Evolutionary conservation across 2,113 vertebrate genomes (phyloP), one percentile per base, ranked within the genome.

Genomic region (Chionomys nivalis): DNA sequence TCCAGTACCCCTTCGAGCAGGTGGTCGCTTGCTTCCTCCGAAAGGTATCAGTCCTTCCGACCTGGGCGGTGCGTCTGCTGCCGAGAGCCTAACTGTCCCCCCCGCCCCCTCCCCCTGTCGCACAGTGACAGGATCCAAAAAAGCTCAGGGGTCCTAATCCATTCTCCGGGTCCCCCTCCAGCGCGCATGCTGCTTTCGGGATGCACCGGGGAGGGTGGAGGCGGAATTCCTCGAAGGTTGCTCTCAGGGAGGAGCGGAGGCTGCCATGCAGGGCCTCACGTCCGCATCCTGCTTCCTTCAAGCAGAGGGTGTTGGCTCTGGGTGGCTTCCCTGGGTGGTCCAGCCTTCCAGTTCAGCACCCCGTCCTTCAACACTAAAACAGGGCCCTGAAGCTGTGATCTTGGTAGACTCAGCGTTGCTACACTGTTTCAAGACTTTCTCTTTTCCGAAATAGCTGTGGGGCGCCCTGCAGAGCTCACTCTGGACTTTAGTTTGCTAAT

Each of bases 1-100:
- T 98, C 97, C 97, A 92, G 83, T 98, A 98, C 90, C 98, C 98
- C 39, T 99, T 98, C 94, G 98, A 98, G 96, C 98, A 98, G 86
- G 98, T 98, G 97, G 98, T 98, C 86, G 95, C 97, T 94, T 98
- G 98, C 79, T 98, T 98, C 97, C 98, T 98, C 86, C 98, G 97
- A 68, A 99, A 98, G 98, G 98, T 99, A 98, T 55, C 28, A 7
- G 4, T n/a, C 63, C 33, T 23, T 1, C 19, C 8, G 1, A 24
- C 13, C 91, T 66, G 14, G 19, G 16, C 76, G 39, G 78, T 28
- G 13, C 2, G 52, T 33, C 6, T 0, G 4, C 65, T 26, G 42
- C 13, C 21, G 55, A 77, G 33, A 75, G 85, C 42, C 3, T 36
- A 58, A 58, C 52, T 14, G 3, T 8, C 3, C 28, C 24, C 63